phyloP scores from a whole-genome alignment of 2,888 invertebrate genomes.

The Morpho achilles region DNA sequence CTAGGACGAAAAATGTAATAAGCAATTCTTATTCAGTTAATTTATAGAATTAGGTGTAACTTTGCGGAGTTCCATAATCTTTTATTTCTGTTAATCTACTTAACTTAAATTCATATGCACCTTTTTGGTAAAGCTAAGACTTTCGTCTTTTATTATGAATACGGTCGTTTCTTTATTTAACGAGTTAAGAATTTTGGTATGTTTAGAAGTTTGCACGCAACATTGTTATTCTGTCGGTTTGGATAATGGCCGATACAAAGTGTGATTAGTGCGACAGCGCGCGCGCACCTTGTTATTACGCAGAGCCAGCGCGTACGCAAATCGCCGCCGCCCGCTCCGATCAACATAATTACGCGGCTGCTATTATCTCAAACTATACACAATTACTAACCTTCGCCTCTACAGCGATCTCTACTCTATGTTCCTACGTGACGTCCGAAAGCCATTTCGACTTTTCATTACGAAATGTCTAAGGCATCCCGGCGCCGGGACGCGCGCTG shows the following conservation, averaged over 20 bases:
- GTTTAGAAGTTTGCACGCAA: too few relatives aligned
- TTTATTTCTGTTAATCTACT: too few relatives aligned
- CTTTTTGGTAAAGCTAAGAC: too few relatives aligned
- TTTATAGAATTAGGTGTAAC: too few relatives aligned
- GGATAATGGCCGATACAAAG: slow-evolving; percentile 12
- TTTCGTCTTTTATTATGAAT: too few relatives aligned
- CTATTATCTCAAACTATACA: slow-evolving; percentile 61
- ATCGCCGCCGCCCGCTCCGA: slow-evolving; percentile 37
- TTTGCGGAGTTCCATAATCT: too few relatives aligned
- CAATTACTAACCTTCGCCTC: slow-evolving; percentile 54
- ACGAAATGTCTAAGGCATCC: neutral
- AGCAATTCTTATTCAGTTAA: too few relatives aligned
- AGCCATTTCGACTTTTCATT: neutral
- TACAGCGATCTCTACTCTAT: slow-evolving; percentile 25
- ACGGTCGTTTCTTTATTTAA: too few relatives aligned
- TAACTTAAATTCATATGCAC: too few relatives aligned
- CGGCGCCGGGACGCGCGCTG: neutral
- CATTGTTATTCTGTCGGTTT: too few relatives aligned
- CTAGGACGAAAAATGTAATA: too few relatives aligned
- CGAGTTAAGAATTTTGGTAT: too few relatives aligned
- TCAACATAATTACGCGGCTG: slow-evolving; percentile 64
- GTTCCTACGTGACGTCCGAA: neutral
- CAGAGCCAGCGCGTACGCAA: slow-evolving; percentile 33
- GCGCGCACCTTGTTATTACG: slow-evolving; percentile 32
- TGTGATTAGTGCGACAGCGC: slow-evolving; percentile 21